Evolutionary conservation across 2,113 vertebrate genomes (phyloP).

Genomic region (Alligator sinensis): DNA sequence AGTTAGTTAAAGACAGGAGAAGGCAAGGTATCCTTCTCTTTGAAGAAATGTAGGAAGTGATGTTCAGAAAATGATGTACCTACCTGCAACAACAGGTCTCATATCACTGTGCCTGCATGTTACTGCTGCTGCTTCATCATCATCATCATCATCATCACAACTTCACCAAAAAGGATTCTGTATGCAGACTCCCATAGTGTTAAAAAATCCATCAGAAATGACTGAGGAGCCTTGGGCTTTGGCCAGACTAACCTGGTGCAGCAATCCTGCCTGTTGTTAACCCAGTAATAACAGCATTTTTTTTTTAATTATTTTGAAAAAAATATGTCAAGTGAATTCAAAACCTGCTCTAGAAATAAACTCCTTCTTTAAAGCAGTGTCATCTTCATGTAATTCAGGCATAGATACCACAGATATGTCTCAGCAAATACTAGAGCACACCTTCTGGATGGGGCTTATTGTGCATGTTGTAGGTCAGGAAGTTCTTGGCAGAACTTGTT

Average conservation of each 20-base stretch:
- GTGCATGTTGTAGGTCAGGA: background rate
- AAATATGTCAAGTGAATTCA: background rate
- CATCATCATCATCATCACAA: background rate
- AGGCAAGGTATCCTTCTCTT: background rate
- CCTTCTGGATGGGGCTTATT: too few species aligned
- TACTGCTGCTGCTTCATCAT: background rate
- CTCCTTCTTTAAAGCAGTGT: background rate
- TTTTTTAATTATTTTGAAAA: too few species aligned
- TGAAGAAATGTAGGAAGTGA: too few species aligned
- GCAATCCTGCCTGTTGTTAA: background rate
- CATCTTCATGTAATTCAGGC: background rate
- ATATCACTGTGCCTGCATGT: background rate
- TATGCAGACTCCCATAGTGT: background rate
- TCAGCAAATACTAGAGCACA: background rate
- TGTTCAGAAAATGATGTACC: background rate
- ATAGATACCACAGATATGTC: background rate
- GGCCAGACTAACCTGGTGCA: background rate
- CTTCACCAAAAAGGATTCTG: background rate
- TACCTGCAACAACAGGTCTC: constrained; percentile 1
- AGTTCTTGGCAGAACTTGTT: background rate
- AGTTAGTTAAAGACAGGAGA: too few species aligned
- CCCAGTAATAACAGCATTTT: background rate
- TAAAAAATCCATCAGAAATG: background rate
- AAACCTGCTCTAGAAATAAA: background rate
- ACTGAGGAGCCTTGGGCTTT: background rate